Percentiles rank a stretch among this genome's conserved stretches.
Evolutionary conservation across 2,797 vertebrate genomes (phyloP).

Genomic region (Notoglanidium macrostoma): DNA sequence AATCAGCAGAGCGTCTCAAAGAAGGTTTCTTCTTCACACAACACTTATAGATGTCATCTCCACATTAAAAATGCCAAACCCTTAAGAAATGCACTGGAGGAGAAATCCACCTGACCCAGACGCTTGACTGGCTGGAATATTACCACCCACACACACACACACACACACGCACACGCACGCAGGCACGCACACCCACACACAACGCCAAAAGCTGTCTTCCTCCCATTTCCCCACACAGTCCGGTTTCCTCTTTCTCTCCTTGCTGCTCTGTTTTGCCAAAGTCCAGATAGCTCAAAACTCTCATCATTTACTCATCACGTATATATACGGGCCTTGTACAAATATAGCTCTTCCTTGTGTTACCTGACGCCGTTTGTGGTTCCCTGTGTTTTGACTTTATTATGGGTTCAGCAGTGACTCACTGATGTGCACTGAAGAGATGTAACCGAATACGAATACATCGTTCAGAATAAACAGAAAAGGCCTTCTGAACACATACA

Average conservation of each 20-base stretch:
- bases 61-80: neutral
- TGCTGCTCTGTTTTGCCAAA: neutral
- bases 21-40: neutral
- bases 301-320: neutral
- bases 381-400: neutral
- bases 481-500: neutral
- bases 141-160: neutral
- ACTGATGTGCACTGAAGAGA: neutral
- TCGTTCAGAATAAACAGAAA: neutral
- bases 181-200: neutral
- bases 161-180: neutral
- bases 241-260: neutral
- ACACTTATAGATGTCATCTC: neutral
- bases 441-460: neutral
- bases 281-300: neutral
- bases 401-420: slow-evolving; percentile 10
- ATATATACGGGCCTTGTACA: neutral
- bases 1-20: neutral
- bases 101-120: slow-evolving; percentile 18
- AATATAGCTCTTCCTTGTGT: slow-evolving; percentile 3
- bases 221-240: neutral
- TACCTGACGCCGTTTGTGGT: neutral
- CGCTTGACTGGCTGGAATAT: slow-evolving; percentile 17
- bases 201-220: neutral
- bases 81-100: neutral